Conservation (phyloP, 2,888 invertebrate species). For the Metacarcinus magister region DNA sequence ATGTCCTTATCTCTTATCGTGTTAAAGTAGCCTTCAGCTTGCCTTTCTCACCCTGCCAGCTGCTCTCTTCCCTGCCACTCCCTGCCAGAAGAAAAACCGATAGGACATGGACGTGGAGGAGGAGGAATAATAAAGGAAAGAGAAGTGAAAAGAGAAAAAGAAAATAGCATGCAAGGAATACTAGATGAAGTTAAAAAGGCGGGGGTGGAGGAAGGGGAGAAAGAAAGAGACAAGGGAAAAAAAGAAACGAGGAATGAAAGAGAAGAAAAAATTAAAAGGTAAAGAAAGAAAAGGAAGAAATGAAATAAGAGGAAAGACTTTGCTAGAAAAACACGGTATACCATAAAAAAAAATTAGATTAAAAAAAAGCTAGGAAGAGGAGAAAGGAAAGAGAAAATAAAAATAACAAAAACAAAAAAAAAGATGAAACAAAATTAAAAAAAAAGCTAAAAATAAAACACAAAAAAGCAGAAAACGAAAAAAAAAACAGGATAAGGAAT, state of each 20-base stretch:
- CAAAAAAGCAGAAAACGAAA: neutral
- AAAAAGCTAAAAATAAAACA: too few relatives aligned
- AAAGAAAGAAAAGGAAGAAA: neutral
- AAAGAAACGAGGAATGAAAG: neutral
- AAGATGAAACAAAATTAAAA: neutral
- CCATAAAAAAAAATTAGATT: neutral
- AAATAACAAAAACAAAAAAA: neutral
- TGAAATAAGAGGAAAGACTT: too few relatives aligned
- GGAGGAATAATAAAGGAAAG: too few relatives aligned
- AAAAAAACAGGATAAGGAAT: neutral
- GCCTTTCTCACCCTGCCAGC: neutral
- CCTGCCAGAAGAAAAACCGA: neutral
- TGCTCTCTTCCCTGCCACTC: neutral
- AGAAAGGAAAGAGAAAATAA: neutral
- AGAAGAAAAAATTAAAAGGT: too few relatives aligned
- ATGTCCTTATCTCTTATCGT: neutral
- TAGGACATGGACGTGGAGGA: too few relatives aligned
- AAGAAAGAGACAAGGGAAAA: neutral
- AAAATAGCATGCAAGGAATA: too few relatives aligned
- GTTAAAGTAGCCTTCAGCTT: neutral
- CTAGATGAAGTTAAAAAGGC: too few relatives aligned
- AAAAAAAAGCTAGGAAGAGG: neutral
- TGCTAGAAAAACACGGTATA: too few relatives aligned
- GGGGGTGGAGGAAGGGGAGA: too few relatives aligned
- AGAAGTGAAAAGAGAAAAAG: too few relatives aligned